phyloP scores from a whole-genome alignment of 2,797 vertebrate genomes.

The Typhlichthys subterraneus region DNA sequence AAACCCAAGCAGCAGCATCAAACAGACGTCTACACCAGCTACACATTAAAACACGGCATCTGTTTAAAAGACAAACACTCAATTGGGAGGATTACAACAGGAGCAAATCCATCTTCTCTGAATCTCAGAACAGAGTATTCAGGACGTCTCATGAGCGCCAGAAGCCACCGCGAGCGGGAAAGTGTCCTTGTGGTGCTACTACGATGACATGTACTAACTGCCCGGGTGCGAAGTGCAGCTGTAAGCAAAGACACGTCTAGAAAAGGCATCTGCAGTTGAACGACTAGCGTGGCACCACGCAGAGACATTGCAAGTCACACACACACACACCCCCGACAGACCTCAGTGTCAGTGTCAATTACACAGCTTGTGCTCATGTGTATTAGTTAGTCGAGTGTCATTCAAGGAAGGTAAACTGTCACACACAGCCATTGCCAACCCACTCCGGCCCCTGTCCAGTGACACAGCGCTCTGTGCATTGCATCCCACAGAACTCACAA shows the following conservation, averaged over 20 bases:
- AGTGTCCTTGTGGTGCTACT: slow-evolving; percentile 62
- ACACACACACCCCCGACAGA: slow-evolving; percentile 24
- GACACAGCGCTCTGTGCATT: slow-evolving; percentile 57
- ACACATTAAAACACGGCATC: slow-evolving; percentile 26
- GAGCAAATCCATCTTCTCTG: slow-evolving; percentile 36
- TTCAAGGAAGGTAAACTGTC: slow-evolving; percentile 30
- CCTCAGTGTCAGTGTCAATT: slow-evolving; percentile 37
- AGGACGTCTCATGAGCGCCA: slow-evolving; percentile 31
- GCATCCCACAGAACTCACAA: slow-evolving; percentile 1
- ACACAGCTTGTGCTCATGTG: slow-evolving; percentile 29
- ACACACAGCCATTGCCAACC: slow-evolving; percentile 40
- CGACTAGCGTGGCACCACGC: slow-evolving; percentile 42
- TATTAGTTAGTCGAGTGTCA: slow-evolving; percentile 43
- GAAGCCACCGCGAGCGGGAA: slow-evolving; percentile 38
- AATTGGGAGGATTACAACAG: slow-evolving; percentile 25
- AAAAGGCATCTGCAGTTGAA: slow-evolving; percentile 39
- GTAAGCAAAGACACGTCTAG: slow-evolving; percentile 36
- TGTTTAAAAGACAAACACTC: slow-evolving; percentile 59
- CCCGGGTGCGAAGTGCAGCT: slow-evolving; percentile 35
- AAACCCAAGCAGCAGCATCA: slow-evolving; percentile 37
- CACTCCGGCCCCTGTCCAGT: slow-evolving; percentile 48
- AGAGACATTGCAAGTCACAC: slow-evolving; percentile 51
- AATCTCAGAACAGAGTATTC: slow-evolving; percentile 35
- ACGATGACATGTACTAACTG: slow-evolving; percentile 57
- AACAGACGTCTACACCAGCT: slow-evolving; percentile 32